Conservation (phyloP, 2,113 vertebrate genomes). For the Elachura formosa region DNA sequence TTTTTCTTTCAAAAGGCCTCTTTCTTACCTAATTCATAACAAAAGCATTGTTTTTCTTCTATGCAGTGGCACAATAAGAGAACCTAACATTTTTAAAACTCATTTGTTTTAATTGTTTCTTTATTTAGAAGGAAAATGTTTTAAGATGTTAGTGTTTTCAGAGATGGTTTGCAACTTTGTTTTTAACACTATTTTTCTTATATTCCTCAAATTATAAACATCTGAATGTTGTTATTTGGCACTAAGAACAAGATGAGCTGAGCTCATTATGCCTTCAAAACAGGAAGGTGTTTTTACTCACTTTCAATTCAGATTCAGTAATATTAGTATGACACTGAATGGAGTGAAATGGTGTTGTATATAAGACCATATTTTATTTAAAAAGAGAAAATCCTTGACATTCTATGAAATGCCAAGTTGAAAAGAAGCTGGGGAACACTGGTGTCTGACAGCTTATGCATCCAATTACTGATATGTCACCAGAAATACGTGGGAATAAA, state of each 20-base stretch:
- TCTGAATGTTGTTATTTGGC: not conserved
- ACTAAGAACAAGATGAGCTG: not conserved
- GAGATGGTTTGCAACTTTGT: not conserved
- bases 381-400: not conserved
- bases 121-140: not conserved
- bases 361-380: conserved; percentile 4
- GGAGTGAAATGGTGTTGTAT: not conserved
- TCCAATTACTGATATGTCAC: conserved; percentile 67
- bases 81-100: not conserved
- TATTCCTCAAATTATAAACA: not conserved
- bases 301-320: not conserved
- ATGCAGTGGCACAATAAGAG: not conserved
- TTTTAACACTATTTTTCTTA: not conserved
- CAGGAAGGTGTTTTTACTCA: not conserved
- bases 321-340: not conserved
- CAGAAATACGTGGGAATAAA: conserved; percentile 27
- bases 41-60: not conserved
- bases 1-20: not conserved
- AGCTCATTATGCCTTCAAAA: not conserved
- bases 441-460: conserved; percentile 55
- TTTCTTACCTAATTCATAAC: not conserved
- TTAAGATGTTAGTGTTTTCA: not conserved
- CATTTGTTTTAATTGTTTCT: not conserved
- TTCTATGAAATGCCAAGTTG: conserved; percentile 7
- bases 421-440: conserved; percentile 38